Percentiles rank a stretch among this genome's conserved stretches.
These are phyloP conservation scores for Acholoe squamosa DNA, from an alignment of 2,888 invertebrate species.

Conservation along the genomic window DNA sequence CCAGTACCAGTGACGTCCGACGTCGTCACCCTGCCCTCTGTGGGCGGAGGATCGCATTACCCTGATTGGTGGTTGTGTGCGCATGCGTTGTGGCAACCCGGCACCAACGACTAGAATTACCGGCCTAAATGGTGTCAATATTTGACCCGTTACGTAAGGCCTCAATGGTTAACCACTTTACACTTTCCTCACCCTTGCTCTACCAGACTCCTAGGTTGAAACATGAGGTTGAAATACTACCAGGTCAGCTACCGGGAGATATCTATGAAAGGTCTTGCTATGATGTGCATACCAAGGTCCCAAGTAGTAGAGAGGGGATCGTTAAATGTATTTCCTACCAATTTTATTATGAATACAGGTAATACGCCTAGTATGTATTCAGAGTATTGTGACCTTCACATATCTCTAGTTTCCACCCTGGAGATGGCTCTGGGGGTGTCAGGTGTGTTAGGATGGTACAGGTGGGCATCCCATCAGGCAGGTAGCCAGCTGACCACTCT, in stretches of 20 bases:
- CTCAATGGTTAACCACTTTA: constrained; percentile 7
- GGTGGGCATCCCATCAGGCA: neutral
- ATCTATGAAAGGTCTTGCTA: no score
- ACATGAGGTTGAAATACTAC: no score
- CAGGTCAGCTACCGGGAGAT: no score
- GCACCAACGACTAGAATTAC: neutral
- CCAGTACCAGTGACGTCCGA: neutral
- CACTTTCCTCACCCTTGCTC: neutral
- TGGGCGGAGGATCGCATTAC: neutral
- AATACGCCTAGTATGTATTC: no score
- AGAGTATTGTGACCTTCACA: no score
- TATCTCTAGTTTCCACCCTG: neutral
- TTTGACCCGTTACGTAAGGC: constrained; percentile 39
- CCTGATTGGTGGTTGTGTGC: neutral
- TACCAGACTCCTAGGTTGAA: no score
- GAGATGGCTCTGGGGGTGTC: neutral
- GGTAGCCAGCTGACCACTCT: constrained; percentile 38
- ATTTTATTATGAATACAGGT: no score
- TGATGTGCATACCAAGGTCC: neutral
- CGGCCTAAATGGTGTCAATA: constrained; percentile 1
- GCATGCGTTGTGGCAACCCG: constrained; percentile 15
- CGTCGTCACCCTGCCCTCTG: neutral
- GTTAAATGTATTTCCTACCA: no score
- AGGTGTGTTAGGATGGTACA: neutral
- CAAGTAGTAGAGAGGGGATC: no score